phyloP scores from a whole-genome alignment of 2,113 vertebrate species.

The Puffinus mauretanicus region DNA sequence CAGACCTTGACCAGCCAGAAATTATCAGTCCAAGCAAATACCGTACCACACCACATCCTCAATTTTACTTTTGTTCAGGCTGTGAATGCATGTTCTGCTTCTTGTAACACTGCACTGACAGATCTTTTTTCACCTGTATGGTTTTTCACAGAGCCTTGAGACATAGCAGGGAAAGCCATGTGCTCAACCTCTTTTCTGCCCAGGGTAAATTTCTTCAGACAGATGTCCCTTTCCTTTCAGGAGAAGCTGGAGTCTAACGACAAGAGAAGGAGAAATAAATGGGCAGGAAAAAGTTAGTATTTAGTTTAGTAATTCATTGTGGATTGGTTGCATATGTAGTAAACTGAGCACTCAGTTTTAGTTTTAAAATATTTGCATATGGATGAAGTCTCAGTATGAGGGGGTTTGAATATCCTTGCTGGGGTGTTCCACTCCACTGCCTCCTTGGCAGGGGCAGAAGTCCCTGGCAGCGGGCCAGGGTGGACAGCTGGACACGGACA shows the following conservation, averaged over 20 bases:
- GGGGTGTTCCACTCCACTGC: background rate
- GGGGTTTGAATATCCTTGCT: background rate
- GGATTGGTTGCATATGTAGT: slow-evolving; percentile 22
- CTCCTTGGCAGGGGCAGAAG: background rate
- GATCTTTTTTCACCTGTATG: slow-evolving; percentile 56
- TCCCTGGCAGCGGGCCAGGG: background rate
- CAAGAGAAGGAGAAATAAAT: slow-evolving; percentile 29
- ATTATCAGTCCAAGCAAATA: slow-evolving; percentile 5
- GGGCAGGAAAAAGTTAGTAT: slow-evolving; percentile 5
- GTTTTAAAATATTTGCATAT: slow-evolving; percentile 22
- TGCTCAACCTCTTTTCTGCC: slow-evolving; percentile 40
- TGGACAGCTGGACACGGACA: background rate
- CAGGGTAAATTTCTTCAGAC: slow-evolving; percentile 43
- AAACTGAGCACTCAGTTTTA: background rate
- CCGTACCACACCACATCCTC: background rate
- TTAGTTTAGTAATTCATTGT: background rate
- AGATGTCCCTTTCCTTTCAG: slow-evolving; percentile 17
- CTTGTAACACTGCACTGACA: slow-evolving; percentile 24
- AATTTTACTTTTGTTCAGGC: slow-evolving; percentile 17
- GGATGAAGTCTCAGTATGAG: background rate
- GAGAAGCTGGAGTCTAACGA: slow-evolving; percentile 5
- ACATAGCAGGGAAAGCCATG: slow-evolving; percentile 29
- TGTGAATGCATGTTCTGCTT: slow-evolving; percentile 26
- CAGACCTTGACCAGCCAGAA: background rate
- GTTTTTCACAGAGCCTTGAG: slow-evolving; percentile 22